These are phyloP conservation scores for Sebastolobus altivelis DNA, from an alignment of 2,797 vertebrate species.

Conservation along the genomic window DNA sequence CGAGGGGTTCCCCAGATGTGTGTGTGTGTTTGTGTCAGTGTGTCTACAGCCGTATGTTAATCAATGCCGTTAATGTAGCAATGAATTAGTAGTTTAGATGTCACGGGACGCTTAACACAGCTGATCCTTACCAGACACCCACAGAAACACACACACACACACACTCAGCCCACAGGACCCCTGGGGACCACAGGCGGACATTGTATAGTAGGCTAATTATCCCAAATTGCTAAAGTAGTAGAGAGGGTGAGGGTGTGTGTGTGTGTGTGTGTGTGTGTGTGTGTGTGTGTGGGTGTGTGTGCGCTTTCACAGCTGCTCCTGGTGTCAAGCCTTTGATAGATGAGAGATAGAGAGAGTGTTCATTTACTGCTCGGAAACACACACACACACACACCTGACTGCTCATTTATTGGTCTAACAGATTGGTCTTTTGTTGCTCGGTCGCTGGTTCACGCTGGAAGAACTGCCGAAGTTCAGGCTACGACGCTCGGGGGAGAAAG, in stretches of 20 bases:
- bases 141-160: slow-evolving; percentile 37
- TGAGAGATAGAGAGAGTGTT: slow-evolving; percentile 84
- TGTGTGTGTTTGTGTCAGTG: slow-evolving; percentile 38
- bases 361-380: slow-evolving; percentile 79
- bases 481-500: slow-evolving; percentile 61
- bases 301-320: slow-evolving; percentile 80
- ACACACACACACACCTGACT: slow-evolving; percentile 78
- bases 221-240: slow-evolving; percentile 87
- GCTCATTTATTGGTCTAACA: slow-evolving; percentile 85
- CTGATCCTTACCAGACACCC: slow-evolving; percentile 83
- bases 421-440: slow-evolving; percentile 84
- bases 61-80: slow-evolving; percentile 89
- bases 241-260: slow-evolving; percentile 51
- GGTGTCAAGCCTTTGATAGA: slow-evolving; percentile 84
- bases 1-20: slow-evolving; percentile 71
- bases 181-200: slow-evolving; percentile 81
- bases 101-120: slow-evolving; percentile 88
- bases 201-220: slow-evolving; percentile 87
- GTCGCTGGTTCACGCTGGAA: slow-evolving; percentile 65
- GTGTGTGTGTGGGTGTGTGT: slow-evolving; percentile 10
- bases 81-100: slow-evolving; percentile 90
- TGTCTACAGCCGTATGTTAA: slow-evolving; percentile 83
- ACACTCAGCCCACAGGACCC: slow-evolving; percentile 70
- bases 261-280: slow-evolving; percentile 51
- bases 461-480: slow-evolving; percentile 67